A percentile compares a stretch with the other conserved stretches of the same genome.
Conservation (phyloP, 2,888 invertebrate species). For the Auanema sp. region DNA sequence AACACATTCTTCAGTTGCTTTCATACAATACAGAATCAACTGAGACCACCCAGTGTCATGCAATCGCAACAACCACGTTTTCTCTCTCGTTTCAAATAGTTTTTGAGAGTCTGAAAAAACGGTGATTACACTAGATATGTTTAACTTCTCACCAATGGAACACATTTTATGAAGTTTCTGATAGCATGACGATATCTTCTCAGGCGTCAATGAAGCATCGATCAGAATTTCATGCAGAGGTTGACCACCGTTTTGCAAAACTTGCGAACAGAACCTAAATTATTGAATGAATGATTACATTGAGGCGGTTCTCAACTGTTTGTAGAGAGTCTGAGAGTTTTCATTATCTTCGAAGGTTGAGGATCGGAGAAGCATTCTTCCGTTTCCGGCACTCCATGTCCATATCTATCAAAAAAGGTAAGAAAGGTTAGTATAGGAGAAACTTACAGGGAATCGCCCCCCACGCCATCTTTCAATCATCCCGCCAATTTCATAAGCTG, state of each 20-base stretch:
- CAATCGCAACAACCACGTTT: conserved; percentile 68
- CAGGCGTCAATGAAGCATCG: conserved; percentile 10
- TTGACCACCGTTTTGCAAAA: too few species aligned
- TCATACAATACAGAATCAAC: conserved; percentile 69
- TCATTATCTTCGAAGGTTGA: conserved; percentile 11
- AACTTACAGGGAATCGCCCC: conserved; percentile 32
- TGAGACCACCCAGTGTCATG: conserved; percentile 79
- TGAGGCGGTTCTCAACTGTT: not conserved
- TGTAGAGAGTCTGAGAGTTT: too few species aligned
- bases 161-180: conserved; percentile 23
- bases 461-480: conserved; percentile 26
- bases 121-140: not conserved
- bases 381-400: conserved; percentile 25
- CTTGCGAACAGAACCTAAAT: not conserved
- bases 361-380: conserved; percentile 22
- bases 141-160: conserved; percentile 14
- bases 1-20: conserved; percentile 26
- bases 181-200: conserved; percentile 8
- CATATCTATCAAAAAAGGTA: conserved; percentile 18
- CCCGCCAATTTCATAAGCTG: conserved; percentile 26
- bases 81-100: conserved; percentile 63
- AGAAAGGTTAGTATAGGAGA: not conserved
- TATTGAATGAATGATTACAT: not conserved
- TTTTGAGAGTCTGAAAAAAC: conserved; percentile 54
- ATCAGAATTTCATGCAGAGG: conserved; percentile 6